A percentile compares a stretch with the other conserved stretches of the same genome.
These are phyloP conservation scores for Tachina lurida DNA, from an alignment of 2,888 invertebrate species.

Conservation along the genomic window DNA sequence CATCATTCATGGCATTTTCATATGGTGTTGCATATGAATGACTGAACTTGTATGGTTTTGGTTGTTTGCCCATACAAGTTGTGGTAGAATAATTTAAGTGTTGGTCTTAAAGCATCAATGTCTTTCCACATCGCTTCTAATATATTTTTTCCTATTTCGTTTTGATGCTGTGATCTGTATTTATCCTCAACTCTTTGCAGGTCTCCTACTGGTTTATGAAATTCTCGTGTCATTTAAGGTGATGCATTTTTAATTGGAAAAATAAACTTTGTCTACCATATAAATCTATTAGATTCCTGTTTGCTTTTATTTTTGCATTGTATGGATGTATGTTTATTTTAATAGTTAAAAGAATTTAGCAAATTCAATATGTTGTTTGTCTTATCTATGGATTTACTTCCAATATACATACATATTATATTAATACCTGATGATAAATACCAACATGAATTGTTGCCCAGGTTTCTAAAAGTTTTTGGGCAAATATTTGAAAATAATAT, in stretches of 20 bases:
- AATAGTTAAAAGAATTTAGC: slow-evolving; percentile 20
- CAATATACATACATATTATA: slow-evolving; percentile 28
- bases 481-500: slow-evolving; percentile 37
- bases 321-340: not conserved
- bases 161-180: slow-evolving; percentile 34
- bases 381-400: slow-evolving; percentile 46
- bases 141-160: not conserved
- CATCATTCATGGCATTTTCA: slow-evolving; percentile 64
- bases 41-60: slow-evolving; percentile 47
- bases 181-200: slow-evolving; percentile 29
- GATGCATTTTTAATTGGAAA: slow-evolving; percentile 72
- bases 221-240: slow-evolving; percentile 70
- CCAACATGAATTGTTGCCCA: slow-evolving; percentile 1
- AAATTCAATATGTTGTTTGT: slow-evolving; percentile 46
- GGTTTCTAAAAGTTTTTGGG: slow-evolving; percentile 15
- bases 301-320: not conserved
- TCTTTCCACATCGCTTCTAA: slow-evolving; percentile 35
- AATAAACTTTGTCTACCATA: slow-evolving; percentile 68
- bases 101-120: slow-evolving; percentile 68
- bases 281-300: slow-evolving; percentile 65
- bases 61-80: slow-evolving; percentile 48
- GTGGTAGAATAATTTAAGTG: slow-evolving; percentile 72
- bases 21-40: slow-evolving; percentile 45
- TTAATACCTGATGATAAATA: not conserved
- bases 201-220: slow-evolving; percentile 47